A percentile compares a stretch with the other conserved stretches of the same genome.
phyloP scores from a whole-genome alignment of 2,888 invertebrate species.

The Metacarcinus magister region DNA sequence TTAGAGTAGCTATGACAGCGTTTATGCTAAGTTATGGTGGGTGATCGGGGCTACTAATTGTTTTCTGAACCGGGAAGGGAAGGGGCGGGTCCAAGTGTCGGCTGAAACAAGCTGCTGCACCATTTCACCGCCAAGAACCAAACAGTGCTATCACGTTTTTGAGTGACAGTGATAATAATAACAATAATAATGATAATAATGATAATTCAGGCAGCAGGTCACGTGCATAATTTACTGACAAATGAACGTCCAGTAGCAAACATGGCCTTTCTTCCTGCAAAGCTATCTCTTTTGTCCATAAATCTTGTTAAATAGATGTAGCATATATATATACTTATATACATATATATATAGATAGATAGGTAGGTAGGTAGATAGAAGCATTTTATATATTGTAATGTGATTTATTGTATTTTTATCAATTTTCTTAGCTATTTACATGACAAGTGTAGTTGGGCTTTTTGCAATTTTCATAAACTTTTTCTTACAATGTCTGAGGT shows the following conservation, averaged over 20 bases:
- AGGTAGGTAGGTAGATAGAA: constrained; percentile 11
- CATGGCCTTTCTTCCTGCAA: constrained; percentile 68
- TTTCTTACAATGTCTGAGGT: constrained; percentile 1
- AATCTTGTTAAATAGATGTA: constrained; percentile 73
- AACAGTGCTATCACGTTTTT: constrained; percentile 30
- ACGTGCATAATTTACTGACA: constrained; percentile 61
- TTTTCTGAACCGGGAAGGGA: constrained; percentile 55
- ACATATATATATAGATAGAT: constrained; percentile 42
- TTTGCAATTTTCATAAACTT: constrained; percentile 53
- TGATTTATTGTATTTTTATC: constrained; percentile 63
- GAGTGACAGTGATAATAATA: background rate
- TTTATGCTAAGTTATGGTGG: constrained; percentile 77
- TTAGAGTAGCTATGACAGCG: constrained; percentile 77
- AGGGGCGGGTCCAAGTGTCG: constrained; percentile 65
- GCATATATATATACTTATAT: constrained; percentile 38
- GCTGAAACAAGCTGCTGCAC: constrained; percentile 55
- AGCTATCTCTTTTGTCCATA: constrained; percentile 68
- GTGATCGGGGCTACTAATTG: constrained; percentile 77
- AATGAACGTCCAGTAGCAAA: constrained; percentile 71
- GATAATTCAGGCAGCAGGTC: constrained; percentile 73
- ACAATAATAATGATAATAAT: constrained; percentile 9
- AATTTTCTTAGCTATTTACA: constrained; percentile 59
- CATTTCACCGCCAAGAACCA: constrained; percentile 38
- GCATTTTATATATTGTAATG: constrained; percentile 62
- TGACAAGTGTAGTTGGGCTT: constrained; percentile 11